A percentile compares a stretch with the other conserved stretches of the same genome.
phyloP scores from a whole-genome alignment of 2,113 vertebrate genomes.

The Crotophaga sulcirostris region DNA sequence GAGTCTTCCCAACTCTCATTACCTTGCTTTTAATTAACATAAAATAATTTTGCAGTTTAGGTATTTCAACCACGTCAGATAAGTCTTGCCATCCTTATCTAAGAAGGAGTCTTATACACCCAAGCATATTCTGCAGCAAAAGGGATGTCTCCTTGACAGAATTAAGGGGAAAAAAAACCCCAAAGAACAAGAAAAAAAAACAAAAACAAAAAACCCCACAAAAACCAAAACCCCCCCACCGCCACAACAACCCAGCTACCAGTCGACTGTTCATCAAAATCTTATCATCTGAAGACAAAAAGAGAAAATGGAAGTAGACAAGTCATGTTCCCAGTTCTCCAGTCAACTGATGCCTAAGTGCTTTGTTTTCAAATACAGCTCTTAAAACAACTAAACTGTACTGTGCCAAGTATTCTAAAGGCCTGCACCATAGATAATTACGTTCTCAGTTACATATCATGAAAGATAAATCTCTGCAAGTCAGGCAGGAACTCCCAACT shows the following conservation, averaged over 20 bases:
- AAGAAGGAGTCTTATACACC: neutral
- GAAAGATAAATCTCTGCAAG: slow-evolving; percentile 26
- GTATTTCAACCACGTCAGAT: neutral
- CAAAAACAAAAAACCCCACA: neutral
- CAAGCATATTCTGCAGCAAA: neutral
- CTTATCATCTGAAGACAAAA: neutral
- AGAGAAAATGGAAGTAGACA: neutral
- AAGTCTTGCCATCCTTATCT: neutral
- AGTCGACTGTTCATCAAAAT: neutral
- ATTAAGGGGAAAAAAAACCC: neutral
- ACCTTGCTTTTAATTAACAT: neutral
- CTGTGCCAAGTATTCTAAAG: neutral
- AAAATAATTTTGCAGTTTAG: neutral
- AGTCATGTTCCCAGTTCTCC: neutral
- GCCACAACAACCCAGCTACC: neutral
- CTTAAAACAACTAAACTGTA: slow-evolving; percentile 24
- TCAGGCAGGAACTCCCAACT: slow-evolving; percentile 38
- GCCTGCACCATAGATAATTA: neutral
- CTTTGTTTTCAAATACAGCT: slow-evolving; percentile 40
- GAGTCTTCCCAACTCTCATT: neutral
- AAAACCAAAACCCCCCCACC: too few relatives aligned
- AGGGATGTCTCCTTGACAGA: neutral
- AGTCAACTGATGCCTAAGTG: neutral
- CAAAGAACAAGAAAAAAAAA: neutral
- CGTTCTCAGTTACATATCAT: slow-evolving; percentile 30